phyloP scores from a whole-genome alignment of 2,888 invertebrate genomes.

The Leucophenga maculata region DNA sequence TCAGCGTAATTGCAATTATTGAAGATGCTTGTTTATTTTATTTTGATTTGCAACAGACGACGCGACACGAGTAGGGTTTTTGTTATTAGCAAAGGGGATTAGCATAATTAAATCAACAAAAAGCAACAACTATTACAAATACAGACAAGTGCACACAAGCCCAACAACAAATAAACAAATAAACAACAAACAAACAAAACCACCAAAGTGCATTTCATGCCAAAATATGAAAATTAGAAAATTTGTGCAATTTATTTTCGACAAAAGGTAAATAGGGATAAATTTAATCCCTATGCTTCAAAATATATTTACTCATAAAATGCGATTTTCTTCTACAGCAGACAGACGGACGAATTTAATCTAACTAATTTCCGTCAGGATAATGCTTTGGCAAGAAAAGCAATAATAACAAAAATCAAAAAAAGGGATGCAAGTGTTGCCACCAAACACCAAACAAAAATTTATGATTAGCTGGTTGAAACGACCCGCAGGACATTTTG shows the following conservation, averaged over 20 bases:
- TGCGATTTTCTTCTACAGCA: constrained; percentile 7
- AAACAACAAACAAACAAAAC: neutral
- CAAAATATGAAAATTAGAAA: neutral
- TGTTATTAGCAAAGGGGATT: constrained; percentile 26
- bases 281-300: no score
- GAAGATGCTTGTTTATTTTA: constrained; percentile 24
- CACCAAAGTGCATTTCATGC: neutral
- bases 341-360: constrained; percentile 39
- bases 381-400: neutral
- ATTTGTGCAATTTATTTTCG: neutral
- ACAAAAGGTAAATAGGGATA: no score
- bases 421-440: neutral
- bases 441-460: constrained; percentile 7
- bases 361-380: constrained; percentile 40
- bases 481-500: constrained; percentile 9
- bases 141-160: constrained; percentile 51
- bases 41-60: constrained; percentile 1
- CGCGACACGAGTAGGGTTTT: neutral
- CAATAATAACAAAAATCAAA: neutral
- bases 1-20: constrained; percentile 24
- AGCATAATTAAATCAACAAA: constrained; percentile 26
- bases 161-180: constrained; percentile 21
- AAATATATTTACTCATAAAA: neutral
- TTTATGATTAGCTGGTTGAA: constrained; percentile 22
- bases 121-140: constrained; percentile 28